Base-by-base conservation (phyloP, 1,140 invertebrate genomes). In the Ooceraea biroi region DNA sequence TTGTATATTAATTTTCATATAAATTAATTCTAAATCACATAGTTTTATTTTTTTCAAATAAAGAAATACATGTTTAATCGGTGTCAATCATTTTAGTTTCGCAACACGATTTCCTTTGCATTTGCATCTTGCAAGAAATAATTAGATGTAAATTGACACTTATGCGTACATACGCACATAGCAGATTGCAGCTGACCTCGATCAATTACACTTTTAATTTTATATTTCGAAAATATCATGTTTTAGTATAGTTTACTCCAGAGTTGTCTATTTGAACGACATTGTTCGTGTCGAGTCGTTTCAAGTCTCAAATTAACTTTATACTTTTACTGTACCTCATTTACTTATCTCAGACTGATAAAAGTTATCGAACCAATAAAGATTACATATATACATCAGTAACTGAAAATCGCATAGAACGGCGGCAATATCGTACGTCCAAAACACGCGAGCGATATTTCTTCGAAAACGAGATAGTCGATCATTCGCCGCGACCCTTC, bases 401-500 rank as follows among this genome's bases (percentile, higher is more conserved):
- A 57, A 44, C 65, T 30, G 44, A 71, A 30, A 46, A 44, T 71
- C 11, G 14, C 5, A 25, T 14, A 22, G 8, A 68, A 44, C 22
- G 14, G 1, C 48, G 63, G 19, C 44, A 78, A 44, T 68, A 68
- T 12, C 30, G 48, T 41, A 78, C 36, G 85, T 87, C 83, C 82
- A 71, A 84, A 63, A 27, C 83, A 86, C 30, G 63, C 50, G 50
- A 80, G 14, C 60, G 72, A 77, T 68, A 69, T 58, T 48, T 69
- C 30, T n/a, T 44, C 25, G 68, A 22, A 36, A 57, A 77, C 8
- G 72, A 58, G 73, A 72, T 57, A 74, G 69, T 46, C 85, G 83
- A 87, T 88, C 76, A 69, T 84, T 84, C 46, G 30, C 11, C 58
- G 50, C 57, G 71, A 87, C 74, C 77, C 63, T 88, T 84, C 52